phyloP scores from a whole-genome alignment of 2,113 vertebrate genomes.

The Laterallus jamaicensis region DNA sequence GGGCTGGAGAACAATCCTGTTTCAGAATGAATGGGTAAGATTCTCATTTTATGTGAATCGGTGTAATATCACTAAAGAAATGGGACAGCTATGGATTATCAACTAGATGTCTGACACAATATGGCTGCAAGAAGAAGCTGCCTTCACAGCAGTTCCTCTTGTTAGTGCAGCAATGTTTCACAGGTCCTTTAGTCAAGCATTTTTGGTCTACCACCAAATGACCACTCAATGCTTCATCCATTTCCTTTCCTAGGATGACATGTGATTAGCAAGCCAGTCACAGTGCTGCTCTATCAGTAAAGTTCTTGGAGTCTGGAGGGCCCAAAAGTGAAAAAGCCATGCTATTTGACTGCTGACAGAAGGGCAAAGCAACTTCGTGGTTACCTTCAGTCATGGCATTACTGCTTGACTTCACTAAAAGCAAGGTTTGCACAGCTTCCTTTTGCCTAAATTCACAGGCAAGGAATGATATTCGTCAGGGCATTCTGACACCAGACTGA shows the following conservation, averaged over 20 bases:
- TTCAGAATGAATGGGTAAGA: background rate
- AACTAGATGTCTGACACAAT: background rate
- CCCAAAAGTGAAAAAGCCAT: background rate
- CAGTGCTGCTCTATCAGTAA: background rate
- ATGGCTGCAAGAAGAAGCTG: background rate
- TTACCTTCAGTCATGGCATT: background rate
- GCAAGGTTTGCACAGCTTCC: background rate
- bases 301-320: background rate
- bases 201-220: background rate
- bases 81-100: background rate
- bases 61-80: background rate
- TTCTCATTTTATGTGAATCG: background rate
- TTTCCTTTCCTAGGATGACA: background rate
- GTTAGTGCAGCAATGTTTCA: background rate
- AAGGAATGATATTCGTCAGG: background rate
- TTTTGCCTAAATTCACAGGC: background rate
- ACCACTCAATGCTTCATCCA: background rate
- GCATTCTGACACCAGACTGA: background rate
- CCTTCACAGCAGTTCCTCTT: background rate
- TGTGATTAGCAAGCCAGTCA: background rate
- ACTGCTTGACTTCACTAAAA: background rate
- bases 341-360: background rate
- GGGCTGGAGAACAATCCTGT: background rate
- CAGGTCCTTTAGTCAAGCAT: background rate
- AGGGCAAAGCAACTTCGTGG: background rate